Evolutionary conservation across 2,888 invertebrate genomes (phyloP).

Genomic region (Cerceris rybyensis): DNA sequence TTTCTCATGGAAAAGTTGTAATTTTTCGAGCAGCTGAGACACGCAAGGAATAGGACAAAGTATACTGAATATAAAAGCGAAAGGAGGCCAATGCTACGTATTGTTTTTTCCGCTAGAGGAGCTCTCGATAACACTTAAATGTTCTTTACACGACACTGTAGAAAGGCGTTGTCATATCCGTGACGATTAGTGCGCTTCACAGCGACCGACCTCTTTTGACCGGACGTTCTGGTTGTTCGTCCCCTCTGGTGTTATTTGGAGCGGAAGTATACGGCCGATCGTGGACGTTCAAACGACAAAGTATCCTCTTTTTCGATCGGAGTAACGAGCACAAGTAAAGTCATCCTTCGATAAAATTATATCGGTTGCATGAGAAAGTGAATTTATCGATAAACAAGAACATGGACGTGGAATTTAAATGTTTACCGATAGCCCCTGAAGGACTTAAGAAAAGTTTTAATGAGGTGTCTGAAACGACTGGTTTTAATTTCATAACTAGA

Average conservation of each 20-base stretch:
- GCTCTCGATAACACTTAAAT: constrained; percentile 13
- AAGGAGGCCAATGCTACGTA: background rate
- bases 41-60: too few species aligned
- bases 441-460: too few species aligned
- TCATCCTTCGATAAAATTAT: constrained; percentile 30
- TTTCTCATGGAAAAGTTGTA: too few species aligned
- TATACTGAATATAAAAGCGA: background rate
- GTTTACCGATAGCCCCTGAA: background rate
- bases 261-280: constrained; percentile 63
- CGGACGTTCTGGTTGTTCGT: constrained; percentile 61
- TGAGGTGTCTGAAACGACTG: too few species aligned
- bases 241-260: constrained; percentile 63
- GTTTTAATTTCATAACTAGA: too few species aligned
- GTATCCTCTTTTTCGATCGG: constrained; percentile 52
- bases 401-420: background rate
- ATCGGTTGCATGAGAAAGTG: constrained; percentile 6
- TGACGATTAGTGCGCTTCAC: constrained; percentile 71
- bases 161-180: constrained; percentile 43
- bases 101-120: background rate
- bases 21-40: too few species aligned
- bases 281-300: constrained; percentile 56
- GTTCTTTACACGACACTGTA: constrained; percentile 7
- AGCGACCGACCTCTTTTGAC: constrained; percentile 61
- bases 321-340: constrained; percentile 30
- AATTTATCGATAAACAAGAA: constrained; percentile 10